Evolutionary conservation across 2,888 invertebrate genomes (phyloP), one percentile per base, ranked within the genome.

Genomic region (Eristalis tenax): DNA sequence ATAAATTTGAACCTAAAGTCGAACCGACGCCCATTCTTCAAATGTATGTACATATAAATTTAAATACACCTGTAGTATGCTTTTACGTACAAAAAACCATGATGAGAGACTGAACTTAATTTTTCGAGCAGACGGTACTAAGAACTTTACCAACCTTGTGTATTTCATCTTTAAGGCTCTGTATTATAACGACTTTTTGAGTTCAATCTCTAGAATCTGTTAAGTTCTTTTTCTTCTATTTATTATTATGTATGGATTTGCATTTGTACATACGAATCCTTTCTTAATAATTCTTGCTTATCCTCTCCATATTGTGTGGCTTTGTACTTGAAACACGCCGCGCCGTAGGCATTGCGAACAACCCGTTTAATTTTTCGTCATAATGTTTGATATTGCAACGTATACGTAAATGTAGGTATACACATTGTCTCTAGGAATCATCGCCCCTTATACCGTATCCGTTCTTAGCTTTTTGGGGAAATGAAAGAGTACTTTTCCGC

Each of bases 321-420:
- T 43, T 74, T 74, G 73, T 75, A 50, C 38, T 6, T 56, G 57
- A 23, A 56, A 65, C 65, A 18, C 56, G 75, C 75, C 65, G 65
- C 56, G 75, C 75, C 65, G 65, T 38, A 65, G 74, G 75, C 75
- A 75, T 74, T 76, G 61, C 28, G 18, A 68, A 76, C 59, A 66
- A 43, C 76, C 57, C 68, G 59, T 76, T 66, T 59, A 75, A 56
- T 65, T 65, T 61, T 68, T 32, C 32, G 8, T 32, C 10, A 32
- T 8, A 32, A 32, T 32, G 32, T 32, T 76, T 68, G 66, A n/a
- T 68, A 59, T 38, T 38, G 28, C 28, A 76, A 40, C 26, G 57
- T 26, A 26, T 61, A 71, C 13, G 13, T 59, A 56, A 22, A 57
- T 23, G 10, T 35, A 40, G 10, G 43, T 70, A 32, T 64, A 38